Base-by-base conservation (phyloP, 2,113 vertebrate species). In the Heterochromis multidens region DNA sequence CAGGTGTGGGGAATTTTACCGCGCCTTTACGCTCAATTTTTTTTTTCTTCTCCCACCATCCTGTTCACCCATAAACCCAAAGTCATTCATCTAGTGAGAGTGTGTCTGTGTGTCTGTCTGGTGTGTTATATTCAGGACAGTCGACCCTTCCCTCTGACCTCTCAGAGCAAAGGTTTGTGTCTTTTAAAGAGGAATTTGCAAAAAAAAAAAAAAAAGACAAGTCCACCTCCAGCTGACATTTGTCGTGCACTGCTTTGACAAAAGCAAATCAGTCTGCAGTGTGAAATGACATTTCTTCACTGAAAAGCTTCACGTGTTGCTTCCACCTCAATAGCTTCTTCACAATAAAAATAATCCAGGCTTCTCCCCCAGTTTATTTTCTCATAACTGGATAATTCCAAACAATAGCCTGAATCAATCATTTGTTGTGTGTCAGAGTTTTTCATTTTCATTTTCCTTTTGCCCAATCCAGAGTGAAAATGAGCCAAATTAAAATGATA, bases 1-100 rank as follows among this genome's bases (percentile, higher is more conserved):
- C 90, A 92, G 88, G 85, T 93, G 92, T 83, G 85, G 87, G 89
- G 85, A 89, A 89, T 89, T 91, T 92, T 87, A 67, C 76, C 82
- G 35, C 49, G 21, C 14, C 56, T 67, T 60, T 17, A 63, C 7
- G 21, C 29, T 74, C 23, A 21, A 17, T 0, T 25, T 70, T 61
- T 83, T 80, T 46, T 52, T 33, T 46, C 4, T 31, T 17, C 13
- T 37, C n/a, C 4, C 14, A n/a, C 2, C 23, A 52, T 35, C 6
- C 67, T 27, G 12, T 81, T 83, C 31, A 82, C 77, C 40, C 81
- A 77, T 81, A 70, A 83, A 80, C 29, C 58, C 10, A 54, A 60
- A 82, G 56, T 61, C 21, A 13, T 78, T 9, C 29, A 1, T n/a
- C 1, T 27, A 31, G 60, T 5, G 40, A 43, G 6, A 23, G 37